Conservation (phyloP, 1,140 invertebrate species). For the Tetranychus urticae region DNA sequence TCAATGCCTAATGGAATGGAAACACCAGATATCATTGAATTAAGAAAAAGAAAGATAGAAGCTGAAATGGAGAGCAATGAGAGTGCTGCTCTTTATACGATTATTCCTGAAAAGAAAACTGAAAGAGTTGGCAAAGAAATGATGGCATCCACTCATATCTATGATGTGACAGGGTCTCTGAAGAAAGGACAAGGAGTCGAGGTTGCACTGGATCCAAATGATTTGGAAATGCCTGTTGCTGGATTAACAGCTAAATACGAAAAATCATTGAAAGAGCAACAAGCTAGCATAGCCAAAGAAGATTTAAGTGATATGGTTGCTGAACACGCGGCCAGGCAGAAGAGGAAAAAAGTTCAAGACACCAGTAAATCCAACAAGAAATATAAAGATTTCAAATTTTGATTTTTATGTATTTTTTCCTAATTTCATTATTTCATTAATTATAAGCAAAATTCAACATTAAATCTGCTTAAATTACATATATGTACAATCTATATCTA, state of each 20-base stretch:
- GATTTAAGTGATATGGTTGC: slow-evolving; percentile 96
- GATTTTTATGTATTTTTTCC: slow-evolving; percentile 16
- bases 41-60: slow-evolving; percentile 89
- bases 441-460: no score
- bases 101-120: slow-evolving; percentile 77
- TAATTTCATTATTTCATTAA: no score
- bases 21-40: slow-evolving; percentile 92
- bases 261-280: slow-evolving; percentile 60
- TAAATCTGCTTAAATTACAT: no score
- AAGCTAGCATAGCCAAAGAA: slow-evolving; percentile 63
- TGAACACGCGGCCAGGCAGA: slow-evolving; percentile 80
- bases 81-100: slow-evolving; percentile 69
- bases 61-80: slow-evolving; percentile 84
- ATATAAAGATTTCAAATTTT: slow-evolving; percentile 97
- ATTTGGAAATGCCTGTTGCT: slow-evolving; percentile 62
- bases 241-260: slow-evolving; percentile 67
- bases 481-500: no score
- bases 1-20: slow-evolving; percentile 85
- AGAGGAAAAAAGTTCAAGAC: slow-evolving; percentile 49
- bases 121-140: slow-evolving; percentile 62
- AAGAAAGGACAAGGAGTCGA: slow-evolving; percentile 37
- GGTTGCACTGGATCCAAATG: slow-evolving; percentile 83
- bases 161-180: slow-evolving; percentile 42
- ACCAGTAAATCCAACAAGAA: slow-evolving; percentile 67
- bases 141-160: slow-evolving; percentile 93